Percentiles rank a stretch among this genome's conserved stretches.
phyloP scores from a whole-genome alignment of 2,797 vertebrate species.

The Gambusia yucatana region DNA sequence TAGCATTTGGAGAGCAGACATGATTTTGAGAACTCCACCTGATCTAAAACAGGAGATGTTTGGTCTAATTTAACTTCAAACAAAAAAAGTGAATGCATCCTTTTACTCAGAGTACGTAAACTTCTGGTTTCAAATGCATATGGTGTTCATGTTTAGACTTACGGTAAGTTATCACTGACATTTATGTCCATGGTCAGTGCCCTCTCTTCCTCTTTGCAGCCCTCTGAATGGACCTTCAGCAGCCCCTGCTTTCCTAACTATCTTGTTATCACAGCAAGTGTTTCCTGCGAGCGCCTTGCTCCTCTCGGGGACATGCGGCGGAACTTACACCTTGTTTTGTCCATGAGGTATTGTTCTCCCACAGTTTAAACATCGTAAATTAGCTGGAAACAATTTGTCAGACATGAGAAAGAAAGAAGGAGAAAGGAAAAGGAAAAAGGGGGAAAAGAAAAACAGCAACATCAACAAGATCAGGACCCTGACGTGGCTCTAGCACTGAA shows the following conservation, averaged over 20 bases:
- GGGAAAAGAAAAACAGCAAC: slow-evolving; percentile 46
- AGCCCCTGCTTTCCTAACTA: slow-evolving; percentile 74
- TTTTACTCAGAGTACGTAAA: neutral
- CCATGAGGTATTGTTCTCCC: slow-evolving; percentile 79
- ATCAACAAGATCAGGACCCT: slow-evolving; percentile 62
- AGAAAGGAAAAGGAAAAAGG: slow-evolving; percentile 19
- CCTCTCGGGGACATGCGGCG: slow-evolving; percentile 68
- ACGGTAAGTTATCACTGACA: slow-evolving; percentile 24
- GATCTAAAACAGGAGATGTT: neutral
- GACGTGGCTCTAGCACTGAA: slow-evolving; percentile 62
- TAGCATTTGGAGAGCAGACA: neutral
- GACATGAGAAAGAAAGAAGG: slow-evolving; percentile 51
- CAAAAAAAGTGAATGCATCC: neutral
- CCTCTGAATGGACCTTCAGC: slow-evolving; percentile 62
- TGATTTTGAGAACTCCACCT: neutral
- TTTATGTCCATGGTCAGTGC: slow-evolving; percentile 20
- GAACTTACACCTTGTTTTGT: slow-evolving; percentile 60
- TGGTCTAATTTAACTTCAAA: neutral
- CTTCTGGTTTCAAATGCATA: neutral
- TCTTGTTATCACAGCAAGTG: slow-evolving; percentile 85
- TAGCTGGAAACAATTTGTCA: slow-evolving; percentile 81
- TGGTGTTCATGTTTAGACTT: slow-evolving; percentile 1
- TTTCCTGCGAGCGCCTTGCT: slow-evolving; percentile 77
- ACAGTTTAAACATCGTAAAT: slow-evolving; percentile 71
- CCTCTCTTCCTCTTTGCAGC: slow-evolving; percentile 21